phyloP scores from a whole-genome alignment of 2,113 vertebrate genomes.

The Zootoca vivipara region DNA sequence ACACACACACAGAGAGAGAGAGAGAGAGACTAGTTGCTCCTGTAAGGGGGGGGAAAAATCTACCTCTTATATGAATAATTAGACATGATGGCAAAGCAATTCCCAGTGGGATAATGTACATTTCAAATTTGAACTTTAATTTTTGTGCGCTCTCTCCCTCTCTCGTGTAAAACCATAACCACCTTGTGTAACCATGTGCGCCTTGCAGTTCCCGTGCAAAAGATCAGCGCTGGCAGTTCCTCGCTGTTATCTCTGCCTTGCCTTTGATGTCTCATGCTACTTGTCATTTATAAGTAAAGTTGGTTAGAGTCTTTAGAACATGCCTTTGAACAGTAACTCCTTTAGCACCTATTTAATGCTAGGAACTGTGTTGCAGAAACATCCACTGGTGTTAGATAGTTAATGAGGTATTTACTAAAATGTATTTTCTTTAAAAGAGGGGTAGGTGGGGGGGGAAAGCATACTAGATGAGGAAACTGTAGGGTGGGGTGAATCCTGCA shows the following conservation, averaged over 20 bases:
- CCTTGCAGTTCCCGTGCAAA: slow-evolving; percentile 28
- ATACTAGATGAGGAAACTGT: background rate
- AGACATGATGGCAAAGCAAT: slow-evolving; percentile 31
- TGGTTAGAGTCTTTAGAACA: slow-evolving; percentile 45
- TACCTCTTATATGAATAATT: slow-evolving; percentile 35
- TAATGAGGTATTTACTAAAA: slow-evolving; percentile 74
- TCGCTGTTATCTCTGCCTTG: slow-evolving; percentile 25
- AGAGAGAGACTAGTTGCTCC: slow-evolving; percentile 33
- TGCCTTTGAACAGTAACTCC: slow-evolving; percentile 62
- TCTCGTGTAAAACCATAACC: slow-evolving; percentile 25
- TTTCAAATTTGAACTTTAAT: slow-evolving; percentile 56
- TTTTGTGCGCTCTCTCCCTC: slow-evolving; percentile 20
- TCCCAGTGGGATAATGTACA: slow-evolving; percentile 53
- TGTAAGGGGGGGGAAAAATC: slow-evolving; percentile 31
- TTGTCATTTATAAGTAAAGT: slow-evolving; percentile 53
- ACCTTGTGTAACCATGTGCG: slow-evolving; percentile 26
- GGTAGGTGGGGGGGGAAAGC: background rate
- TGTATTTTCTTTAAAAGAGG: slow-evolving; percentile 49
- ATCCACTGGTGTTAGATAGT: slow-evolving; percentile 44
- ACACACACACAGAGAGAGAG: slow-evolving; percentile 21
- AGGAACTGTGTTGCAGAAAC: slow-evolving; percentile 65
- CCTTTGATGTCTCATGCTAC: slow-evolving; percentile 63
- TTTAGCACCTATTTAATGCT: slow-evolving; percentile 71
- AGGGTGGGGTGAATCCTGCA: background rate
- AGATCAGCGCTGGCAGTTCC: slow-evolving; percentile 45